Evolutionary conservation across 2,797 vertebrate species (phyloP).

Genomic region (Tympanoctomys barrerae): DNA sequence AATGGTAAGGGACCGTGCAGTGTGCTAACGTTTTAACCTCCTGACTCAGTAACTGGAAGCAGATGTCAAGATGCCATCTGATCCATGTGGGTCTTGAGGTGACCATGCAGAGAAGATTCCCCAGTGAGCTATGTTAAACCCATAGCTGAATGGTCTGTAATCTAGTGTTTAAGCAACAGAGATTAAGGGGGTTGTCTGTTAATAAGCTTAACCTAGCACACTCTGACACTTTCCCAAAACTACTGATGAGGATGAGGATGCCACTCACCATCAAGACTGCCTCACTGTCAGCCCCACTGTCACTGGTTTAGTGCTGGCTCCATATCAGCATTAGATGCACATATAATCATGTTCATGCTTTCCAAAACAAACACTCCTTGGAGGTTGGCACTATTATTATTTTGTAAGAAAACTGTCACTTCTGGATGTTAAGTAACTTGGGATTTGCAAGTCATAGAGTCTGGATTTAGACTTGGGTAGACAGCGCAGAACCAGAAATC

Average conservation of each 20-base stretch:
- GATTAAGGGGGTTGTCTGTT: not conserved
- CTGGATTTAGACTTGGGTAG: not conserved
- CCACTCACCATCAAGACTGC: not conserved
- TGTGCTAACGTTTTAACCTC: not conserved
- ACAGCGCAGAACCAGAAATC: not conserved
- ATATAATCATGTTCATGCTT: not conserved
- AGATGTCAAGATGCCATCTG: not conserved
- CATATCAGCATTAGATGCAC: not conserved
- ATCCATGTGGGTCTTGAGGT: not conserved
- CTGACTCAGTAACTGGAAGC: not conserved
- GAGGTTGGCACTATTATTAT: not conserved
- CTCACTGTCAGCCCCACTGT: not conserved
- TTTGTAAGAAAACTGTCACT: not conserved
- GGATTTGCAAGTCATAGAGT: not conserved
- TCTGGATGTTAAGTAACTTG: not conserved
- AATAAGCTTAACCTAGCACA: not conserved
- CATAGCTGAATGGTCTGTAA: not conserved
- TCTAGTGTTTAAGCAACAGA: not conserved
- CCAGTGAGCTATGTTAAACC: too few relatives aligned
- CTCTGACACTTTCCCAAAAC: not conserved
- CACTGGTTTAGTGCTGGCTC: not conserved
- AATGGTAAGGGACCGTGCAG: not conserved
- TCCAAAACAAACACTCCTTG: not conserved
- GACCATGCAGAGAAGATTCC: not conserved
- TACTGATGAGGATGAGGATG: accelerated